phyloP scores from a whole-genome alignment of 2,797 vertebrate genomes.

The Pangasius macronema region DNA sequence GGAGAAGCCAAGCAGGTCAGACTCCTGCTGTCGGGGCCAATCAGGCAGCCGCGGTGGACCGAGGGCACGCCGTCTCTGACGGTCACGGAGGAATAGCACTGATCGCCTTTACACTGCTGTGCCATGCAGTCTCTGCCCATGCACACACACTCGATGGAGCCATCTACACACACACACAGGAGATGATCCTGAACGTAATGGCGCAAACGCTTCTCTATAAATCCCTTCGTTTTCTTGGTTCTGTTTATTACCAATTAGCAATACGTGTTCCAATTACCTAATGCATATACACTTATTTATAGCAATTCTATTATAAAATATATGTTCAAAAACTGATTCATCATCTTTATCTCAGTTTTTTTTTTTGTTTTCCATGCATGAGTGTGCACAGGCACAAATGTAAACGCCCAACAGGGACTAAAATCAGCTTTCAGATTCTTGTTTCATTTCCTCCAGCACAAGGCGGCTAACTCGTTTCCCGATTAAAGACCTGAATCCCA shows the following conservation, averaged over 20 bases:
- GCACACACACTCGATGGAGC: slow-evolving; percentile 74
- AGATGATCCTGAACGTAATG: not conserved
- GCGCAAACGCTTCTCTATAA: not conserved
- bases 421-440: not conserved
- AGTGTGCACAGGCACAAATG: no score
- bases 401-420: not conserved
- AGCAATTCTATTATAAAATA: no score
- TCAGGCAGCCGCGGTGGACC: slow-evolving; percentile 75
- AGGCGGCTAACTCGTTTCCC: no score
- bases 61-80: slow-evolving; percentile 56
- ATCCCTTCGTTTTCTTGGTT: no score
- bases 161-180: slow-evolving; percentile 63
- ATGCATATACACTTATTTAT: no score
- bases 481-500: no score
- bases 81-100: slow-evolving; percentile 78
- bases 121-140: slow-evolving; percentile 70
- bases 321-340: not conserved
- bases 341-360: no score
- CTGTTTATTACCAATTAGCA: not conserved
- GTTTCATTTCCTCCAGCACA: no score
- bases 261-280: not conserved
- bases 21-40: slow-evolving; percentile 64
- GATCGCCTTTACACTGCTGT: slow-evolving; percentile 71
- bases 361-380: no score
- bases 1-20: slow-evolving; percentile 73